Base-by-base conservation (phyloP, 92 coral and sea anemone genomes). In the Montipora capitata region DNA sequence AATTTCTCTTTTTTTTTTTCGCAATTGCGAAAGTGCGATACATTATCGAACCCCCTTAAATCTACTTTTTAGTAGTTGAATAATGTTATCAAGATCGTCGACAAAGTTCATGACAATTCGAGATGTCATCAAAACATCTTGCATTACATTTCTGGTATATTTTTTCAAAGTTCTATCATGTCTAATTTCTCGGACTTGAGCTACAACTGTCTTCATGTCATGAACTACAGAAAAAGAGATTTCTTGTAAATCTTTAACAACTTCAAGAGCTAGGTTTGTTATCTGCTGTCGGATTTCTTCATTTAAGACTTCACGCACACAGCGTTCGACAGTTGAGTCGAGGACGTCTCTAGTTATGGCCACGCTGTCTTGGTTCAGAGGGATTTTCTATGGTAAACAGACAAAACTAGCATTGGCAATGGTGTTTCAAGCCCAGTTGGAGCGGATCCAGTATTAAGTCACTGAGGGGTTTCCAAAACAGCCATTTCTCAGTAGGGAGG, bases 91-190 rank as follows among this genome's bases (percentile, higher is more conserved):
- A 10, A 95, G 79, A 49, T 89, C 95, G 70, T 93, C 73, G 4
- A 95, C 96, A 95, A 95, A 95, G 69, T 93, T 80, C 98, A 95
- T 95, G n/a, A 95, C 96, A 73, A 73, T 68, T 69, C 84, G 88
- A 63, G 98, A 93, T 20, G 98, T 95, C 73, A 72, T 64, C 59
- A 95, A 85, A 0, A 78, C 86, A 71, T 93, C 91, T 58, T 90
- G 90, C 98, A 93, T 95, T 18, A 93, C 81, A 56, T 87, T 86
- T 67, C 96, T 84, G 4, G 95, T 93, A 49, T 72, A 64, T 9
- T 83, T 91, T 79, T 81, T 77, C 66, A 95, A 83, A 20, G 78
- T 40, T 66, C 64, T 89, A 73, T 93, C 94, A 17, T 79, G 73
- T 35, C 98, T 83, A n/a, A 95, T 81, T 56, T 95, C 93, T 11